phyloP scores from a whole-genome alignment of 2,113 vertebrate species.

The Spermophilus dauricus region DNA sequence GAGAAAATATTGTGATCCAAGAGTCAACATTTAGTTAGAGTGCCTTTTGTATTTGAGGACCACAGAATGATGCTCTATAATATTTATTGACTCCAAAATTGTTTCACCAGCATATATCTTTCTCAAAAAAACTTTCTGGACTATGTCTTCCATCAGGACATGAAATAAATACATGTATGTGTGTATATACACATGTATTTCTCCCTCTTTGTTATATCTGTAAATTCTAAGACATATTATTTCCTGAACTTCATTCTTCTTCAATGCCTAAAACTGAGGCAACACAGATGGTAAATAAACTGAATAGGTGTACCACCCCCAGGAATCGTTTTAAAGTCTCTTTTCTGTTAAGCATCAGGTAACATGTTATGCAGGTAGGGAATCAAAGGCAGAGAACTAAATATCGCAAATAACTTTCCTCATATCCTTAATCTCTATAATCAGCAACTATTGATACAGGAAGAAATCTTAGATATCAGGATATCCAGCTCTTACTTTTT shows the following conservation, averaged over 20 bases:
- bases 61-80: background rate
- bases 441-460: background rate
- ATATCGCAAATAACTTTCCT: background rate
- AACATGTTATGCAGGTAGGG: background rate
- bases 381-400: background rate
- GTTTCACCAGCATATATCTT: background rate
- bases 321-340: background rate
- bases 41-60: background rate
- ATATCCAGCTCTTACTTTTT: background rate
- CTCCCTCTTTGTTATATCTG: background rate
- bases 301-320: background rate
- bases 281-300: background rate
- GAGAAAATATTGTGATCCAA: background rate
- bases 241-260: background rate
- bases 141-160: background rate
- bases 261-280: background rate
- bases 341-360: background rate
- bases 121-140: background rate
- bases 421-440: background rate
- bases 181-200: too few relatives aligned
- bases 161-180: too few relatives aligned
- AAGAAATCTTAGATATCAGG: background rate
- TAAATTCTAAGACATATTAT: background rate
- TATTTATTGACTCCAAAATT: background rate
- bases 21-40: background rate